Evolutionary conservation across 2,113 vertebrate genomes (phyloP).

Genomic region (Hyla sarda): DNA sequence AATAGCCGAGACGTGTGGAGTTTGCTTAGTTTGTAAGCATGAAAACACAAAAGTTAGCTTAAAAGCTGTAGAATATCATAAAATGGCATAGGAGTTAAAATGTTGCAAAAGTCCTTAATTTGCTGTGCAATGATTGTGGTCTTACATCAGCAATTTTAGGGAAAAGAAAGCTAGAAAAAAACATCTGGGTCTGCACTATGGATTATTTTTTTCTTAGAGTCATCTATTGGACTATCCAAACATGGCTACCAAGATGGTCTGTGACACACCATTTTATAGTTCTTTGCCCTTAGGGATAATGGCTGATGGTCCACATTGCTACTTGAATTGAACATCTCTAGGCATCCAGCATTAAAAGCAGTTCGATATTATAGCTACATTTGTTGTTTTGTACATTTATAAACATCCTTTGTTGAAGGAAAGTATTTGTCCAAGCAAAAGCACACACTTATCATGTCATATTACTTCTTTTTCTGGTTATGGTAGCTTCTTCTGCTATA

Average conservation of each 20-base stretch:
- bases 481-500: conserved; percentile 23
- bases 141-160: too few species aligned
- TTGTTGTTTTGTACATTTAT: not conserved
- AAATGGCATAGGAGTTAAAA: too few species aligned
- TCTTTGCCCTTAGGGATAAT: not conserved
- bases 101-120: too few species aligned
- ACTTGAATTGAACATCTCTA: not conserved
- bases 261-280: not conserved
- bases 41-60: too few species aligned
- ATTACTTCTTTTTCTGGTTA: not conserved
- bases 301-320: too few species aligned
- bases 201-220: too few species aligned
- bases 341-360: not conserved
- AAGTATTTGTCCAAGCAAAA: not conserved
- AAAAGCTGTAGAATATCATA: too few species aligned
- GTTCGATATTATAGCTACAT: not conserved
- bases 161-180: too few species aligned
- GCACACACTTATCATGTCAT: not conserved
- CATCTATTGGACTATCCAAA: not conserved
- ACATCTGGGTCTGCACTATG: too few species aligned
- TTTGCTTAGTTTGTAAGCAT: too few species aligned
- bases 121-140: too few species aligned
- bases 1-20: too few species aligned
- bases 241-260: not conserved
- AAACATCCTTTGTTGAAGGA: not conserved